Evolutionary conservation across 2,113 vertebrate species (phyloP), one percentile per base, ranked within the genome.

Genomic region (Myiagra hebetior): DNA sequence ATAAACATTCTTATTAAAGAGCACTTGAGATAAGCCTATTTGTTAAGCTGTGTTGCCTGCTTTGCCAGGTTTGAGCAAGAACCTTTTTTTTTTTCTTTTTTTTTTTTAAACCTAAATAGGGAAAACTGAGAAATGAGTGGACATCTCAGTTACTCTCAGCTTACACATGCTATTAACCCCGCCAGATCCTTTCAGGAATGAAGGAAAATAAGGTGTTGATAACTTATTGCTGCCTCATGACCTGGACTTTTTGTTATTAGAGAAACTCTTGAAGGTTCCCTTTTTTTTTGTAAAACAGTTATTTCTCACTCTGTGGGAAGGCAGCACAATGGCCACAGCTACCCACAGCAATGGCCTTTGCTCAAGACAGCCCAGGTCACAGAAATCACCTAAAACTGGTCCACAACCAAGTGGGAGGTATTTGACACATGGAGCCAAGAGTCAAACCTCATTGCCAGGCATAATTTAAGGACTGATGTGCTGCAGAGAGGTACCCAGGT

Each of bases 21-120:
- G 90, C 80, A 67, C 96, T 97, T 85, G 79, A 96, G 93, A 96
- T 96, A 96, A 96, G 93, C 14, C 75, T 96, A 7, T 97, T 97
- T 96, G 93, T 91, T 42, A 85, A 97, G 83, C 92, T 87, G 80
- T 53, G 83, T 87, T 64, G 64, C 88, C 80, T 73, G 31, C 85
- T 91, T 86, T 2, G 13, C 75, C 79, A 27, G 47, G 20, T 86
- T 94, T 65, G 28, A 84, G 92, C 64, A 96, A 92, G 83, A 95
- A 1, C 2, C 13, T 13, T 33, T 57, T 30, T 52, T 19, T 4
- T 33, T 20, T 42, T 10, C 15, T 46, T 39, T 52, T 75, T 28
- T 27, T 82, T 72, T 42, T 56, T 46, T 15, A 0, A 11, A 10
- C 5, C 53, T 49, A 53, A 72, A 59, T 47, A 52, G 15, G 18